Percentiles rank a stretch among this genome's conserved stretches.
Conservation (phyloP, 2,113 vertebrate genomes). For the Cepphus grylle region DNA sequence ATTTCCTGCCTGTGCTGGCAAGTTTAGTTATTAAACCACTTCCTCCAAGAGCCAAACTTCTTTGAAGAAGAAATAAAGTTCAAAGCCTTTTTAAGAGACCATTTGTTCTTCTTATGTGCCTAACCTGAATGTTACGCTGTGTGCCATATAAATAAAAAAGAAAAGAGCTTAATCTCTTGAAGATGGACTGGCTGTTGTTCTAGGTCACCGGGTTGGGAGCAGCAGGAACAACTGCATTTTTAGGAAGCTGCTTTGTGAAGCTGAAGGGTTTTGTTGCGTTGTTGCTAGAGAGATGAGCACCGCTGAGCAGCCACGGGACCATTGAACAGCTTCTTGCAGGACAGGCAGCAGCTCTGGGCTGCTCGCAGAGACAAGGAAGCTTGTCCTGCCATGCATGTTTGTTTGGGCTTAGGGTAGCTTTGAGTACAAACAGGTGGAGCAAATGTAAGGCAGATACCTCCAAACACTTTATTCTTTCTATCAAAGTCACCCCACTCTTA, state of each 20-base stretch:
- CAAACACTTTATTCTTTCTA: neutral
- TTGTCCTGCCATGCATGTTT: neutral
- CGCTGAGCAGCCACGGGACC: neutral
- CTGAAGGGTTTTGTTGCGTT: neutral
- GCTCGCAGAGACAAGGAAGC: neutral
- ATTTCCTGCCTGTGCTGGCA: constrained; percentile 58
- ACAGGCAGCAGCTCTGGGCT: neutral
- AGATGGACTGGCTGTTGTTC: neutral
- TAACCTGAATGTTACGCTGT: constrained; percentile 15
- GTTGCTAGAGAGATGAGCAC: neutral
- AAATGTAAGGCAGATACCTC: neutral
- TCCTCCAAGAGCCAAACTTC: constrained; percentile 44
- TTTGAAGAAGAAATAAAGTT: constrained; percentile 69
- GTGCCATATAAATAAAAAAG: neutral
- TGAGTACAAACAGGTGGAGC: neutral
- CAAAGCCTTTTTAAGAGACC: constrained; percentile 63
- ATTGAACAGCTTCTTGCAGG: neutral
- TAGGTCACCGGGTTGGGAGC: neutral
- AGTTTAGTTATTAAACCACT: constrained; percentile 62
- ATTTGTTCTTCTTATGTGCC: constrained; percentile 59
- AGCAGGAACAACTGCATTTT: neutral
- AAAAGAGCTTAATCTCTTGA: constrained; percentile 23
- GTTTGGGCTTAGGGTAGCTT: neutral
- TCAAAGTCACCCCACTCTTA: neutral
- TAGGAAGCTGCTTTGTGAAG: neutral